Evolutionary conservation across 2,797 vertebrate genomes (phyloP).

Genomic region (Micrastur ruficollis): DNA sequence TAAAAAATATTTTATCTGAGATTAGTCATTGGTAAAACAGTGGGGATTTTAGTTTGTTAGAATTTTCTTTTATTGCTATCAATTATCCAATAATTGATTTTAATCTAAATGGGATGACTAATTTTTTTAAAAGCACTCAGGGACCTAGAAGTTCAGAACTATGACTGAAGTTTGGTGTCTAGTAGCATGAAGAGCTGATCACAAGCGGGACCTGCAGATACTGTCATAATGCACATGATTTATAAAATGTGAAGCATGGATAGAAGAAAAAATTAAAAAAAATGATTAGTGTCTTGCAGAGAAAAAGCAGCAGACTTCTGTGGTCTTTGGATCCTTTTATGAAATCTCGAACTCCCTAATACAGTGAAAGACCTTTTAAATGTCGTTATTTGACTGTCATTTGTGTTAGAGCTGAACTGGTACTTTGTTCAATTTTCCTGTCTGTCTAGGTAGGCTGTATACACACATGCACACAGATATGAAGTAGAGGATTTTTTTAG

Average conservation of each 20-base stretch:
- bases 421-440: background rate
- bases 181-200: background rate
- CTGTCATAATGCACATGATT: background rate
- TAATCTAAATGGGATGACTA: background rate
- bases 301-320: background rate
- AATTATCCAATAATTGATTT: background rate
- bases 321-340: background rate
- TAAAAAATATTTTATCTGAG: background rate
- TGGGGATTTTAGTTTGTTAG: background rate
- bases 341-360: background rate
- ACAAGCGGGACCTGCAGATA: background rate
- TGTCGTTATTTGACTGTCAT: background rate
- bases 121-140: background rate
- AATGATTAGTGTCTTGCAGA: background rate
- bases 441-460: background rate
- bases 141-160: background rate
- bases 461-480: background rate
- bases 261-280: background rate
- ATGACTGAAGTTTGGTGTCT: background rate
- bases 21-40: background rate
- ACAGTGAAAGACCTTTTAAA: background rate
- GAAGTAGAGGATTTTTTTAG: background rate
- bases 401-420: background rate
- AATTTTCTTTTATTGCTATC: background rate
- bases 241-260: background rate